Conservation (phyloP, 2,113 vertebrate species). For the Lagopus muta region DNA sequence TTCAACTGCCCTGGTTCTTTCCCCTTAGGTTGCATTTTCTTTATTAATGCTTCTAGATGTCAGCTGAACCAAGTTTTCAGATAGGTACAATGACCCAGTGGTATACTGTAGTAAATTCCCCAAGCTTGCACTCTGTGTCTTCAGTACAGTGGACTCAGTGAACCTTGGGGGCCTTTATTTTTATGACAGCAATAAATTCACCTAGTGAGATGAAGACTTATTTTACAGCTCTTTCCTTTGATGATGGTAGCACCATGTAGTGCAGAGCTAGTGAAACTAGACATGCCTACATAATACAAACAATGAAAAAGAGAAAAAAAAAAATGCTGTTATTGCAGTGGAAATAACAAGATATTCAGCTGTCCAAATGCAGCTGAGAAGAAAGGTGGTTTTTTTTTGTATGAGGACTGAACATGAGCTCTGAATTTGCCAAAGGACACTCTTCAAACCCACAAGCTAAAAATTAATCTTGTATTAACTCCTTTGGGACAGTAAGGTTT, state of each 20-base stretch:
- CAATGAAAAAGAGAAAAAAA: neutral
- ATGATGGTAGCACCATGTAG: constrained; percentile 35
- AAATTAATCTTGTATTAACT: neutral
- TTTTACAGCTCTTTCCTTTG: constrained; percentile 63
- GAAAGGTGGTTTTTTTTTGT: neutral
- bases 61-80: constrained; percentile 51
- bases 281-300: neutral
- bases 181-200: constrained; percentile 78
- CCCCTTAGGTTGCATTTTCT: constrained; percentile 69
- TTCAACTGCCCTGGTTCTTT: neutral
- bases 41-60: constrained; percentile 68
- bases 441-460: neutral
- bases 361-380: neutral
- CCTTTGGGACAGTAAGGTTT: neutral
- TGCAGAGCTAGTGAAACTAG: constrained; percentile 31
- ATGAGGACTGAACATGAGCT: neutral
- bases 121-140: constrained; percentile 61
- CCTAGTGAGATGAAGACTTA: constrained; percentile 60
- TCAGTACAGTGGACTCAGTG: constrained; percentile 47
- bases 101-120: constrained; percentile 66
- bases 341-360: neutral
- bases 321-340: neutral
- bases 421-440: neutral
- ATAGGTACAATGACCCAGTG: constrained; percentile 64
- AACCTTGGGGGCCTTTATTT: constrained; percentile 66